Evolutionary conservation across 2,888 invertebrate genomes (phyloP).

Genomic region (Corbicula japonica): DNA sequence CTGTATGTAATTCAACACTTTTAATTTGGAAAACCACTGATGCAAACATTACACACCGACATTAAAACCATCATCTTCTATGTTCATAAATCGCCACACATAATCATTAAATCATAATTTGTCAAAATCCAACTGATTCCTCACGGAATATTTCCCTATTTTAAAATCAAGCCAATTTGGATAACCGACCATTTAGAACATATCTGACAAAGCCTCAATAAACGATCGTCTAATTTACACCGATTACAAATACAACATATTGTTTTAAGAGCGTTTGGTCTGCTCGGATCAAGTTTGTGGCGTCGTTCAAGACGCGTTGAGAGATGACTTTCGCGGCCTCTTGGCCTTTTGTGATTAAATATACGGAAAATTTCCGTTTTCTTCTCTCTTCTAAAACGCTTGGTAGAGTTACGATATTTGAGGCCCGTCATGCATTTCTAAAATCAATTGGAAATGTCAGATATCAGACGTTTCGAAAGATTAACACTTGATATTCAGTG

Average conservation of each 20-base stretch:
- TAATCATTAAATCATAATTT: slow-evolving; percentile 46
- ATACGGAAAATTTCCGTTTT: slow-evolving; percentile 68
- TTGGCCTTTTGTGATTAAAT: slow-evolving; percentile 63
- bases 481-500: too few species aligned
- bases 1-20: slow-evolving; percentile 40
- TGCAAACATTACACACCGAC: slow-evolving; percentile 39
- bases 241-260: slow-evolving; percentile 48
- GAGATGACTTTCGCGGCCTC: slow-evolving; percentile 37
- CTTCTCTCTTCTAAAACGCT: slow-evolving; percentile 41
- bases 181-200: slow-evolving; percentile 50
- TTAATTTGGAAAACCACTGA: slow-evolving; percentile 54
- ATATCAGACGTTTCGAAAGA: too few species aligned
- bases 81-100: slow-evolving; percentile 21
- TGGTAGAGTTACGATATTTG: slow-evolving; percentile 13
- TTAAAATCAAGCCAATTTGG: slow-evolving; percentile 56
- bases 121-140: slow-evolving; percentile 9
- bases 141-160: slow-evolving; percentile 33
- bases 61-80: slow-evolving; percentile 8
- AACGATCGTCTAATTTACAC: slow-evolving; percentile 44
- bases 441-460: too few species aligned
- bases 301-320: slow-evolving; percentile 45
- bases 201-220: slow-evolving; percentile 46
- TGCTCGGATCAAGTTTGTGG: slow-evolving; percentile 45
- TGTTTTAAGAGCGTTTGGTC: slow-evolving; percentile 59
- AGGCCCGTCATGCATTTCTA: slow-evolving; percentile 23